Evolutionary conservation across 2,797 vertebrate species (phyloP).

Genomic region (Mycteria americana): DNA sequence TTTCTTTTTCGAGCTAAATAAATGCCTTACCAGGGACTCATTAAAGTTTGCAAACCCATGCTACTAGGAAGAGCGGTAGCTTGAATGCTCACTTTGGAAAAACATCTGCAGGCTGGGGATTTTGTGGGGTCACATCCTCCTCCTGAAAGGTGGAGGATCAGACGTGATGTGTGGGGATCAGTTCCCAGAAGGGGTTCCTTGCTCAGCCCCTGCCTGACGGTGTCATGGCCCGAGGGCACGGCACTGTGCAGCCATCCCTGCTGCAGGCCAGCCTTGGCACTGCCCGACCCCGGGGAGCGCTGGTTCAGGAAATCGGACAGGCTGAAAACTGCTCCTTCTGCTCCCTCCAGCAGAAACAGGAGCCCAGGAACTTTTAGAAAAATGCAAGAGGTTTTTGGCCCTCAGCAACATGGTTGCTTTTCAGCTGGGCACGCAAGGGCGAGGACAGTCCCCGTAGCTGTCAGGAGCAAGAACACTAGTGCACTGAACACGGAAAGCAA

Average conservation of each 20-base stretch:
- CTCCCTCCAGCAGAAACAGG: background rate
- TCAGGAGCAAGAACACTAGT: background rate
- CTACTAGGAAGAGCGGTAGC: background rate
- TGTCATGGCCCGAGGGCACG: background rate
- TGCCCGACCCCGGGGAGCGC: rapidly evolving
- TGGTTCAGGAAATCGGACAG: background rate
- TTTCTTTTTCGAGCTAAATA: background rate
- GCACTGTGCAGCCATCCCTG: rapidly evolving
- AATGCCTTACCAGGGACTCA: background rate
- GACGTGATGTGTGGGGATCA: too few species aligned
- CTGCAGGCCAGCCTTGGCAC: background rate
- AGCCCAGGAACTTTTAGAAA: background rate
- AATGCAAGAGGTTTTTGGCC: background rate
- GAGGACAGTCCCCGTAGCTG: background rate
- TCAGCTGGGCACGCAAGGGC: background rate
- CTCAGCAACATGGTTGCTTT: background rate
- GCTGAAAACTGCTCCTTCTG: background rate
- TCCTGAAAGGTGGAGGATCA: background rate
- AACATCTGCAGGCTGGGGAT: background rate
- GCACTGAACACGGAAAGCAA: background rate
- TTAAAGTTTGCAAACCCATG: background rate
- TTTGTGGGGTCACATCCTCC: background rate
- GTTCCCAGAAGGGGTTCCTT: background rate
- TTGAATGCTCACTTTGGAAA: background rate
- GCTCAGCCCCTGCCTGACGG: background rate